A percentile compares a stretch with the other conserved stretches of the same genome.
These are phyloP conservation scores for Subacronicta megacephala DNA, from an alignment of 2,888 invertebrate genomes.

Conservation along the genomic window DNA sequence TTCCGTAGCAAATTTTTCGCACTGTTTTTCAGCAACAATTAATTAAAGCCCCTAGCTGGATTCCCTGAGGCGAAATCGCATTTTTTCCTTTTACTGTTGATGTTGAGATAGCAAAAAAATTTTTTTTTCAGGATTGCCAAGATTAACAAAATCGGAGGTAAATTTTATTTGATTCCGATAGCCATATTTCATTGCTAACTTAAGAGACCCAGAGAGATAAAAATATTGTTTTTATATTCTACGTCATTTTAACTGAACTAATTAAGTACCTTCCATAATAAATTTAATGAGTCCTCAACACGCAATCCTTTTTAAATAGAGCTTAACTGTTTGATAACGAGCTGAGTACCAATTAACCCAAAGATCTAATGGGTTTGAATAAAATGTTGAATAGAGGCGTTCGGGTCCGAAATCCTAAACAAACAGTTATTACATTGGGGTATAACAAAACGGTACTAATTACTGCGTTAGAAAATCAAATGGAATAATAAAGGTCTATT, in stretches of 20 bases:
- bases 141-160: no score
- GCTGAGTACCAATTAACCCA: conserved; percentile 27
- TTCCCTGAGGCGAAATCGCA: no score
- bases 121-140: no score
- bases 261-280: conserved; percentile 7
- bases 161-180: no score
- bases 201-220: no score
- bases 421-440: conserved; percentile 39
- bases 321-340: conserved; percentile 29
- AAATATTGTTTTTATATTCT: no score
- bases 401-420: conserved; percentile 32
- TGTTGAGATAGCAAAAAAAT: no score
- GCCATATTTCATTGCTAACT: no score
- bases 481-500: conserved; percentile 17
- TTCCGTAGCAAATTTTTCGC: no score
- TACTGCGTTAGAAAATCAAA: conserved; percentile 34
- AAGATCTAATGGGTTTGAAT: conserved; percentile 37
- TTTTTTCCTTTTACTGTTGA: no score
- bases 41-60: no score
- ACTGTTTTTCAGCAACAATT: no score
- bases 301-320: conserved; percentile 17
- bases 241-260: background rate
- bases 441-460: conserved; percentile 28
- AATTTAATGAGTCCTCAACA: conserved; percentile 21
- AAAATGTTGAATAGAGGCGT: conserved; percentile 32